Conservation (phyloP, 2,888 invertebrate species). For the Oscheius sp. region DNA sequence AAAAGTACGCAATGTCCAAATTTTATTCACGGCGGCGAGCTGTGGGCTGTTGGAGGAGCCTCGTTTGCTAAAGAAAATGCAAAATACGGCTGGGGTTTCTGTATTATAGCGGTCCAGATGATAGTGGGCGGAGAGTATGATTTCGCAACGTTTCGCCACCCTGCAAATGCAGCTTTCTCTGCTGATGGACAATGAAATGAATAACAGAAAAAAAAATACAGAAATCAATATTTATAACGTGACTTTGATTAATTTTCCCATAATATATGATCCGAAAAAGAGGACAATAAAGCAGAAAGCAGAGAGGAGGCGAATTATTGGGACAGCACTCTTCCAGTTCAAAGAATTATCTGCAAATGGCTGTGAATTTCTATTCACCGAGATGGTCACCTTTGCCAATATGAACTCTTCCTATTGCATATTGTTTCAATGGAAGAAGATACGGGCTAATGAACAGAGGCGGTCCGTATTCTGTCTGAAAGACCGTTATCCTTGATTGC, state of each 20-base stretch:
- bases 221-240: not conserved
- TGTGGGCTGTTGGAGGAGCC: too few species aligned
- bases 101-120: too few species aligned
- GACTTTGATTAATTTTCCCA: constrained; percentile 1
- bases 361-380: not conserved
- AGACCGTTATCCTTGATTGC: not conserved
- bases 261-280: constrained; percentile 10
- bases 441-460: constrained; percentile 13
- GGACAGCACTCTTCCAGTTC: constrained; percentile 17
- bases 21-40: too few species aligned
- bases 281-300: not conserved
- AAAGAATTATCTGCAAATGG: not conserved
- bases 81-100: too few species aligned
- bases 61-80: too few species aligned
- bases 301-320: not conserved
- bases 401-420: constrained; percentile 5
- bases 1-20: too few species aligned
- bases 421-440: not conserved
- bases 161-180: too few species aligned
- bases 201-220: not conserved
- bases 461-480: constrained; percentile 2
- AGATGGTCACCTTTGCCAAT: constrained; percentile 2
- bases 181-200: not conserved
- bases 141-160: too few species aligned
- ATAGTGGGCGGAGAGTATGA: too few species aligned